Base-by-base conservation (phyloP, 2,113 vertebrate species). In the Peromyscus leucopus region DNA sequence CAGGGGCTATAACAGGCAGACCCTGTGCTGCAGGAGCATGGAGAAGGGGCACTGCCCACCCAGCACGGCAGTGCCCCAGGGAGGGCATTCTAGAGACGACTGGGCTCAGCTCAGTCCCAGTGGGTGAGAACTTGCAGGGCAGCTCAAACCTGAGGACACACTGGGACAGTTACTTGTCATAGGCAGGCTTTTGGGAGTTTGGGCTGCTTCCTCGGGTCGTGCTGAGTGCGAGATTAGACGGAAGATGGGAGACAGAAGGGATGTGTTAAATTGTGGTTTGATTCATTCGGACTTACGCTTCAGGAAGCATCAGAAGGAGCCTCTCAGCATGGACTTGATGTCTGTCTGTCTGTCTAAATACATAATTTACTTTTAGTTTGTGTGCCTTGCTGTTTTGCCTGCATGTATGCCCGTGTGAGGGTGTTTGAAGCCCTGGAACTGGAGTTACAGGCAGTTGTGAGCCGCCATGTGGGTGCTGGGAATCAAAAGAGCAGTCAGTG, bases 251-350 rank as follows among this genome's bases (percentile, higher is more conserved):
- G n/a, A 74, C 36, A 1, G 33, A 78, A 86, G 46, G 67, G 33
- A 11, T 61, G 48, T 83, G 36, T 51, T 67, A 28, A 71, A 39
- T 12, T 65, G 36, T 74, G 28, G 3, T 26, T 94, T 88, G 84
- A 63, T 69, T 72, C 65, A 76, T 80, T 16, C 22, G 51, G 79
- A 71, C 75, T 82, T 36, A 92, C 75, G 65, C 84, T 92, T 93
- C 86, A 85, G 83, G 88, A 88, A 93, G 61, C 51, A 31, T 82
- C 3, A 26, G 7, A 46, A 71, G 51, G 39, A 93, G 61, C 22
- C 19, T 95, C 2, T 89, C 57, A 16, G 24, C 46, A 42, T 74
- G 71, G 85, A 92, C 69, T 39, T 83, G 63, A 87, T 89, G 4
- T 31, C 55, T 90, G 4, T 16, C 2, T 83, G 79, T 22, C 17